phyloP scores from a whole-genome alignment of 2,888 invertebrate genomes.

The Pollenia angustigena region DNA sequence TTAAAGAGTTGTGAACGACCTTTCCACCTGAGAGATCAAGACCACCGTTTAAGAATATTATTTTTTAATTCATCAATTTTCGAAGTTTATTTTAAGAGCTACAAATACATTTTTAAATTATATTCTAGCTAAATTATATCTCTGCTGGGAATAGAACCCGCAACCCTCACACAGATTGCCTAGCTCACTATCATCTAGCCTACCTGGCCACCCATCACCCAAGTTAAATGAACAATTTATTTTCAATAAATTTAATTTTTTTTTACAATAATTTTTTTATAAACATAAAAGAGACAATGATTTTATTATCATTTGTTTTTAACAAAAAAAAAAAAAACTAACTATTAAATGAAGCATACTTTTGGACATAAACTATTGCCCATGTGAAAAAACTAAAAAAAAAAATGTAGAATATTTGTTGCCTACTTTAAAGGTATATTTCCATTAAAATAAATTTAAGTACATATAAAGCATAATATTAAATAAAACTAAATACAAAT shows the following conservation, averaged over 20 bases:
- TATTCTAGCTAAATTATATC: too few relatives aligned
- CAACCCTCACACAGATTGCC: too few relatives aligned
- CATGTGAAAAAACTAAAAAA: background rate
- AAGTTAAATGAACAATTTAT: background rate
- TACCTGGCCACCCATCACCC: too few relatives aligned
- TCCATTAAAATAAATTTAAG: background rate
- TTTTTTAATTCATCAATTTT: too few relatives aligned
- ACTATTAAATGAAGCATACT: constrained; percentile 55
- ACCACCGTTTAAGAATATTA: too few relatives aligned
- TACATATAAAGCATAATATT: background rate
- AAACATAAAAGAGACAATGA: background rate
- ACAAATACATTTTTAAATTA: too few relatives aligned
- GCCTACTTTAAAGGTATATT: background rate
- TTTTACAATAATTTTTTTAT: background rate
- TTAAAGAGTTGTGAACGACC: too few relatives aligned
- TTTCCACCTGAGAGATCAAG: too few relatives aligned
- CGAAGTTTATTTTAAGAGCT: too few relatives aligned
- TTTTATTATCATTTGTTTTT: constrained; percentile 44
- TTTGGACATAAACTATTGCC: constrained; percentile 34
- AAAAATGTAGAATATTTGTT: constrained; percentile 23
- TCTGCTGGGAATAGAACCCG: too few relatives aligned
- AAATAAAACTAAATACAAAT: background rate
- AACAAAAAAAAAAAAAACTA: constrained; percentile 25
- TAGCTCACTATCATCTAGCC: too few relatives aligned
- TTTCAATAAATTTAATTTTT: background rate